These are phyloP conservation scores for Pantherophis alleghaniensis DNA, from an alignment of 2,797 vertebrate species.

Conservation along the genomic window DNA sequence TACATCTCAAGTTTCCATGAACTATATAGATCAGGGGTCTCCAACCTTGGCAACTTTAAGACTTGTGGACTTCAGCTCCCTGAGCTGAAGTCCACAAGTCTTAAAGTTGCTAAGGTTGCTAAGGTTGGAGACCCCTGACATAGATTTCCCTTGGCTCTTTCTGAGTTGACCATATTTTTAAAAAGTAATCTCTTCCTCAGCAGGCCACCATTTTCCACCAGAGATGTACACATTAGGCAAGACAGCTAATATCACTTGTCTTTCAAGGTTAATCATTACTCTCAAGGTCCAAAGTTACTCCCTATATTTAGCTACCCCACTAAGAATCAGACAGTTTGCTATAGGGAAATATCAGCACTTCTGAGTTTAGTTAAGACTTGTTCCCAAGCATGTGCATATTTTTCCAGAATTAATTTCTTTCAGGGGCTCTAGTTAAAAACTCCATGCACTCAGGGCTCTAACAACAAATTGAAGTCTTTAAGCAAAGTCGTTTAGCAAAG, in stretches of 20 bases:
- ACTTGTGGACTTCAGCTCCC: too few species aligned
- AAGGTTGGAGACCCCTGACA: too few species aligned
- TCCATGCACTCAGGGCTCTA: neutral
- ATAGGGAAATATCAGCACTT: neutral
- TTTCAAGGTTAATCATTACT: neutral
- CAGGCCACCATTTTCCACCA: neutral
- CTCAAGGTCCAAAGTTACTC: neutral
- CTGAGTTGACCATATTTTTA: too few species aligned
- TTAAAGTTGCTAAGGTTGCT: too few species aligned
- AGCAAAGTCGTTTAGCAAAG: neutral
- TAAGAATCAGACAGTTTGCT: neutral
- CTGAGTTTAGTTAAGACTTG: neutral
- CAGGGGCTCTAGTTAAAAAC: neutral
- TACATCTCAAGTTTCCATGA: neutral
- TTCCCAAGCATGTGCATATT: neutral
- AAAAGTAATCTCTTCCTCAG: neutral
- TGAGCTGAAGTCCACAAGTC: too few species aligned
- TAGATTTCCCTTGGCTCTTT: neutral
- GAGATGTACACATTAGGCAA: neutral
- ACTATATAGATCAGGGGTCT: too few species aligned
- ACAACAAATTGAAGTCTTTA: neutral
- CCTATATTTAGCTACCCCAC: neutral
- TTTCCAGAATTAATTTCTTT: neutral
- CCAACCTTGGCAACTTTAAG: too few species aligned
- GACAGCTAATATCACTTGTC: neutral